Evolutionary conservation across 2,797 vertebrate genomes (phyloP).

Genomic region (Cossypha heuglini): DNA sequence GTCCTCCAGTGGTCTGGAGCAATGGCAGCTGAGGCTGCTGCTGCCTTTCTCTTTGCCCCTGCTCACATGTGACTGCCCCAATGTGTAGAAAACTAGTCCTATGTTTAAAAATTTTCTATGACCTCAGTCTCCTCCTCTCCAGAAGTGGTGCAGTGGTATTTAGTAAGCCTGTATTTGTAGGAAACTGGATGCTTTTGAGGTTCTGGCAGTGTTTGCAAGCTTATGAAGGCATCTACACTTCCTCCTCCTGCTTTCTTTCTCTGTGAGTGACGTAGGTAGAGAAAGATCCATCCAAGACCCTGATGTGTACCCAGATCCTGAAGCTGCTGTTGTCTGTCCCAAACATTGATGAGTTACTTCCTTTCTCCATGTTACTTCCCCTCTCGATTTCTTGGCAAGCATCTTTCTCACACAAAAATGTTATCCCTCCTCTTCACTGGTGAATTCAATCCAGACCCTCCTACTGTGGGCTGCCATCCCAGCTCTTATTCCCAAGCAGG

Average conservation of each 20-base stretch:
- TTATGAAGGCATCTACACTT: background rate
- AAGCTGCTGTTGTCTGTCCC: background rate
- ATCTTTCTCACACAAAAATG: conserved; percentile 21
- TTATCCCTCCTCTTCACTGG: background rate
- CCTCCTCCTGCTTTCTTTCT: background rate
- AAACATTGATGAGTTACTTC: conserved; percentile 24
- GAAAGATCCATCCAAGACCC: background rate
- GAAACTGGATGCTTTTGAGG: background rate
- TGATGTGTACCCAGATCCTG: background rate
- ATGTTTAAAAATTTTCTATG: background rate
- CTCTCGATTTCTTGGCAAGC: background rate
- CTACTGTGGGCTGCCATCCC: conserved; percentile 35
- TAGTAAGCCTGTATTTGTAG: background rate
- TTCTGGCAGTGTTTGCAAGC: background rate
- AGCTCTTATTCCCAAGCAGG: conserved; percentile 3
- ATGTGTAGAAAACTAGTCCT: background rate
- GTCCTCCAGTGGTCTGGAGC: background rate
- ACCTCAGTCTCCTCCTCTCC: background rate
- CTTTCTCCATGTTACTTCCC: conserved; percentile 12
- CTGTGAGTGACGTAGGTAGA: background rate
- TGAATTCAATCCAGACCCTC: background rate
- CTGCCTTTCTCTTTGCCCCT: background rate
- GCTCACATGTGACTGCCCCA: background rate
- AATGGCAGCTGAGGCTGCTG: background rate
- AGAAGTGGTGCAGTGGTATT: background rate